Base-by-base conservation (phyloP, 2,797 vertebrate genomes). In the Danio albolineatus region DNA sequence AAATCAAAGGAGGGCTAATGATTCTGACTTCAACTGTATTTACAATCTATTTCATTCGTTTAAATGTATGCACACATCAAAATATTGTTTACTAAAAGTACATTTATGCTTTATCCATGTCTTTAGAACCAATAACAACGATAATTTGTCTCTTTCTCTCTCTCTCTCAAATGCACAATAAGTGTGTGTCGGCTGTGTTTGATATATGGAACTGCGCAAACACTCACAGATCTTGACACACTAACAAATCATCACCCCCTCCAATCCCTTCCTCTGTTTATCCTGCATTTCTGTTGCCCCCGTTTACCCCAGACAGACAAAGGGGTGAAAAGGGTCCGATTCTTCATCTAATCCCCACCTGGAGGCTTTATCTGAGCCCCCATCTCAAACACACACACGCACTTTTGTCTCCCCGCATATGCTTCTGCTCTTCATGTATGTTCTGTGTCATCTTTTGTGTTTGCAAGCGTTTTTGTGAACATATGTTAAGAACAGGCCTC, bases 201-300 rank as follows among this genome's bases (percentile, higher is more conserved):
- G 56, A 69, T 66, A 38, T 61, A 17, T 62, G 61, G 21, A 13
- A 7, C 69, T 74, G 43, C 65, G 76, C 67, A 80, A 80, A 90
- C 87, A 84, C 88, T 79, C 79, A 17, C 81, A 80, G 69, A 77
- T 72, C 74, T 46, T 41, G 21, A 81, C 69, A 78, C 82, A 48
- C 62, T 69, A 78, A 81, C 41, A 7, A 78, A 62, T 64, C 53
- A 13, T 62, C 54, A 5, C 39, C 61, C 36, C n/a, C 16, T 14
- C 39, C 7, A 38, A 2, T 12, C 65, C 65, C 54, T 28, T 7
- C 28, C 12, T 43, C 54, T 73, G 56, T 80, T 80, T 77, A 76
- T 73, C 61, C 62, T 39, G 67, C 54, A 78, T 82, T 79, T 72
- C 48, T 19, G 17, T 66, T 49, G 49, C 56, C 17, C 41, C 36